Evolutionary conservation across 2,888 invertebrate species (phyloP).

Genomic region (Scaptomyza cyrtandrae): DNA sequence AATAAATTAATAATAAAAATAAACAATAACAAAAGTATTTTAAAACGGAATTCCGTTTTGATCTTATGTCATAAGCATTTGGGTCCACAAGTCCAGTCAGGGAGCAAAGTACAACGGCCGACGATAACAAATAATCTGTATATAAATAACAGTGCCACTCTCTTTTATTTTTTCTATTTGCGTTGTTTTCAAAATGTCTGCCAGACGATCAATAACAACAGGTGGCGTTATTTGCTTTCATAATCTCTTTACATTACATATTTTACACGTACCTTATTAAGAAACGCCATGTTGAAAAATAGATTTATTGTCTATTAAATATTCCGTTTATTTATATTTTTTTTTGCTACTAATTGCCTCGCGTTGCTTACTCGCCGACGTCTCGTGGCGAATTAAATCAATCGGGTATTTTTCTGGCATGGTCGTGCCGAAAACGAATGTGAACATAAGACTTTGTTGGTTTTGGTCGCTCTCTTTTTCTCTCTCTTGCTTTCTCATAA

Average conservation of each 20-base stretch:
- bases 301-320: slow-evolving; percentile 10
- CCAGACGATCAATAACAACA: slow-evolving; percentile 54
- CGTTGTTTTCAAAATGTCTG: slow-evolving; percentile 46
- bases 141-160: slow-evolving; percentile 15
- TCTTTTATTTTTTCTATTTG: slow-evolving; percentile 16
- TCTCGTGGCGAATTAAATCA: slow-evolving; percentile 53
- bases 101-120: slow-evolving; percentile 69
- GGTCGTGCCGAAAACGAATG: slow-evolving; percentile 28
- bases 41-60: slow-evolving; percentile 19
- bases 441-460: slow-evolving; percentile 62
- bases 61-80: slow-evolving; percentile 12
- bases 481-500: slow-evolving; percentile 4
- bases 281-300: slow-evolving; percentile 65
- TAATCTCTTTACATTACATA: neutral
- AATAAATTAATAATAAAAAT: slow-evolving; percentile 2
- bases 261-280: slow-evolving; percentile 66
- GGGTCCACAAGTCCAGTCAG: slow-evolving; percentile 50
- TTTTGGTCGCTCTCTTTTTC: slow-evolving; percentile 6
- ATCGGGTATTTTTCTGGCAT: slow-evolving; percentile 39
- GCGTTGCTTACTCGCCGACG: slow-evolving; percentile 45
- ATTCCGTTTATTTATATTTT: slow-evolving; percentile 12
- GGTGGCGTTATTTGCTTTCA: slow-evolving; percentile 37
- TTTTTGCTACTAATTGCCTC: slow-evolving; percentile 30
- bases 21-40: neutral
- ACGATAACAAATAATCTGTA: slow-evolving; percentile 40